Percentiles rank a stretch among this genome's conserved stretches.
Conservation (phyloP, 2,888 invertebrate species). For the Lingula anatina region DNA sequence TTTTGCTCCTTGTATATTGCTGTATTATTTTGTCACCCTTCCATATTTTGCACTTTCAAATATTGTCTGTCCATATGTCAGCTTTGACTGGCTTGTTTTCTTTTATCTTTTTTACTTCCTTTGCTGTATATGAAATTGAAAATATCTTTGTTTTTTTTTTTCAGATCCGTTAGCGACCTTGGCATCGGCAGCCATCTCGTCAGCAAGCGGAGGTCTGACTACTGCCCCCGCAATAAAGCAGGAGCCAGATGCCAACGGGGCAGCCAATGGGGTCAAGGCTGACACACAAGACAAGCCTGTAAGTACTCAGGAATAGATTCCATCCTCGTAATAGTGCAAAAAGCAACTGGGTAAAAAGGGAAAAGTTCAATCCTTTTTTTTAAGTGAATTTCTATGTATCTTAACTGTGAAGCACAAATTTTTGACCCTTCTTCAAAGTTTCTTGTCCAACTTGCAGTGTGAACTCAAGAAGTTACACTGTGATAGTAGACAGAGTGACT, state of each 20-base stretch:
- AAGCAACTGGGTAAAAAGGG: too few relatives aligned
- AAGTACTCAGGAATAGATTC: not conserved
- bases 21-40: too few relatives aligned
- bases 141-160: not conserved
- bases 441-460: too few relatives aligned
- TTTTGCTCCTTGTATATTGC: too few relatives aligned
- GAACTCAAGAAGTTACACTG: too few relatives aligned
- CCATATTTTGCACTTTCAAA: too few relatives aligned
- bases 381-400: too few relatives aligned
- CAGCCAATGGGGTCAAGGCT: constrained; percentile 16
- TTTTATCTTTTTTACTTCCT: too few relatives aligned
- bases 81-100: too few relatives aligned
- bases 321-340: not conserved
- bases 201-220: constrained; percentile 18
- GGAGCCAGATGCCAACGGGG: constrained; percentile 13
- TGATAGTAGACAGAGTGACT: too few relatives aligned
- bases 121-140: not conserved
- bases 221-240: constrained; percentile 19
- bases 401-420: not conserved
- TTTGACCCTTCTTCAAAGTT: not conserved
- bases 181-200: constrained; percentile 66
- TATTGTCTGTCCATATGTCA: too few relatives aligned
- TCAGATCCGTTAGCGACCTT: constrained; percentile 66
- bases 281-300: constrained; percentile 17
- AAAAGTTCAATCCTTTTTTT: too few relatives aligned